These are phyloP conservation scores for Sympetrum striolatum DNA, from an alignment of 2,888 invertebrate species.

Conservation along the genomic window DNA sequence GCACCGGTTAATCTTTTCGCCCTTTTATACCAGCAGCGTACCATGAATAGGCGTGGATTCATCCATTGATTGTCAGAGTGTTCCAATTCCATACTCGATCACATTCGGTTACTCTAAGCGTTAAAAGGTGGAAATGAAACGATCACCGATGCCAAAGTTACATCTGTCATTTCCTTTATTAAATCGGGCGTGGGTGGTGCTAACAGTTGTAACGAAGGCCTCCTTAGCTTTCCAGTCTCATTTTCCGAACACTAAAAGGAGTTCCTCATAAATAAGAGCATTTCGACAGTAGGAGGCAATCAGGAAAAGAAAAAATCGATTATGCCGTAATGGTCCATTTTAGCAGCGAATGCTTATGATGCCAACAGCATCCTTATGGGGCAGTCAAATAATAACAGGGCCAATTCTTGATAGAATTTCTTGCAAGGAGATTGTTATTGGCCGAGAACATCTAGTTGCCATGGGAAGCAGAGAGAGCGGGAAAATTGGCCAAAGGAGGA, in stretches of 20 bases:
- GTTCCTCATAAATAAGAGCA: neutral
- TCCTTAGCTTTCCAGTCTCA: neutral
- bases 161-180: too few relatives aligned
- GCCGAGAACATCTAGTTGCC: neutral
- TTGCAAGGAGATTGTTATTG: neutral
- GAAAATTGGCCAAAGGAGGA: neutral
- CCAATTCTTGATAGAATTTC: slow-evolving; percentile 20
- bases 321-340: neutral
- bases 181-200: too few relatives aligned
- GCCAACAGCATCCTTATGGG: neutral
- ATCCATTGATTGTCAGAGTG: too few relatives aligned
- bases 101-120: too few relatives aligned
- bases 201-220: too few relatives aligned
- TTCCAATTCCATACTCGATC: too few relatives aligned
- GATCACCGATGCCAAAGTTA: too few relatives aligned
- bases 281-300: neutral
- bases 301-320: neutral
- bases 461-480: neutral
- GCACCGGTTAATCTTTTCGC: too few relatives aligned
- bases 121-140: too few relatives aligned
- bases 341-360: neutral
- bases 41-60: too few relatives aligned
- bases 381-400: slow-evolving; percentile 24
- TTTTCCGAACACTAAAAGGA: neutral
- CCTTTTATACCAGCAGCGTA: too few relatives aligned